phyloP scores from a whole-genome alignment of 2,797 vertebrate genomes.

The Silurus aristotelis region DNA sequence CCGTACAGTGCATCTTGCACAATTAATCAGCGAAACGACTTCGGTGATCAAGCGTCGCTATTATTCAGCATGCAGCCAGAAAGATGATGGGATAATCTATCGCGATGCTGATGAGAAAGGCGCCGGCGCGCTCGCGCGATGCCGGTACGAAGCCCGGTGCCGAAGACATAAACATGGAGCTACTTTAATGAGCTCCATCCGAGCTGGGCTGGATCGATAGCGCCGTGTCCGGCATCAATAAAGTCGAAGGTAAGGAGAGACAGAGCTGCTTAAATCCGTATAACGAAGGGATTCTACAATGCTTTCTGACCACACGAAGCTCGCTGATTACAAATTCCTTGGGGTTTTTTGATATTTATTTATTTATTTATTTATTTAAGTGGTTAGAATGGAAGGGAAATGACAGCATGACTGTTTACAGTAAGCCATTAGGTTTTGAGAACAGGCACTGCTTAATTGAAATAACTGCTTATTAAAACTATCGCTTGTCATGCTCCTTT shows the following conservation, averaged over 20 bases:
- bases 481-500: neutral
- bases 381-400: neutral
- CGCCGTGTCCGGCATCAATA: conserved; percentile 47
- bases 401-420: neutral
- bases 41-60: conserved; percentile 39
- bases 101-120: neutral
- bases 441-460: neutral
- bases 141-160: neutral
- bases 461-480: neutral
- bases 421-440: neutral
- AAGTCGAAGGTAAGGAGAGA: conserved; percentile 31
- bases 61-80: conserved; percentile 28
- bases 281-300: conserved; percentile 33
- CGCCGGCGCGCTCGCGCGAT: neutral
- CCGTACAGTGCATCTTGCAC: conserved; percentile 23
- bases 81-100: conserved; percentile 34
- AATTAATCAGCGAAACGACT: conserved; percentile 42
- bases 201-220: conserved; percentile 50
- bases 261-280: conserved; percentile 37
- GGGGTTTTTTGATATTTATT: no score
- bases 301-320: conserved; percentile 25
- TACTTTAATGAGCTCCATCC: conserved; percentile 52
- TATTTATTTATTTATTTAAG: neutral
- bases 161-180: conserved; percentile 42
- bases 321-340: conserved; percentile 13